Conservation (phyloP, 2,113 vertebrate species). For the Archilochus colubris region DNA sequence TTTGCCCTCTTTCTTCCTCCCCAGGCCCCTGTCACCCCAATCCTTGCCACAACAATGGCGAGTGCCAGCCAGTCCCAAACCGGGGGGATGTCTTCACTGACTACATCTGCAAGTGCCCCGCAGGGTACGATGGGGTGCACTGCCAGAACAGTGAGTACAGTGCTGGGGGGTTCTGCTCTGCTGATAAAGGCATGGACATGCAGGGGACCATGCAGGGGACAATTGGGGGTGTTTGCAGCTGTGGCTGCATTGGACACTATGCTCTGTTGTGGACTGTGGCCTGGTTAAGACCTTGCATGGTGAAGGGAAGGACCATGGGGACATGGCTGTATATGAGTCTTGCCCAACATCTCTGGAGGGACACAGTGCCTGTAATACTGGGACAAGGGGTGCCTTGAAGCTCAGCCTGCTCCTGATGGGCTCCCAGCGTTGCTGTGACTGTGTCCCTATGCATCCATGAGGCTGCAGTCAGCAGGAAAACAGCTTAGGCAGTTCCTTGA, state of each 20-base stretch:
- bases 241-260: background rate
- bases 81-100: constrained; percentile 88
- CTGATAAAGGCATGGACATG: background rate
- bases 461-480: background rate
- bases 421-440: background rate
- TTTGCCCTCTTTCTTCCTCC: background rate
- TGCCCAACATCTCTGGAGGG: background rate
- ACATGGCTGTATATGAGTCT: background rate
- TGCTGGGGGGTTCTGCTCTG: background rate
- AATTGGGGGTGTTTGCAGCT: background rate
- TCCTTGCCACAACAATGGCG: constrained; percentile 86
- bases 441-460: accelerated
- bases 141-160: constrained; percentile 89
- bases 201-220: accelerated
- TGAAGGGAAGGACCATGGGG: background rate
- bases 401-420: background rate
- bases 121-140: constrained; percentile 84
- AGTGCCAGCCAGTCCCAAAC: constrained; percentile 79
- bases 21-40: constrained; percentile 90
- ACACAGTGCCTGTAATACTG: accelerated
- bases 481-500: accelerated
- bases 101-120: constrained; percentile 87
- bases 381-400: background rate
- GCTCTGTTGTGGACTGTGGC: accelerated
- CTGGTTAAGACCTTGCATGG: background rate